A percentile compares a stretch with the other conserved stretches of the same genome.
Conservation (phyloP, 1,140 invertebrate species). For the Phortica variegata region DNA sequence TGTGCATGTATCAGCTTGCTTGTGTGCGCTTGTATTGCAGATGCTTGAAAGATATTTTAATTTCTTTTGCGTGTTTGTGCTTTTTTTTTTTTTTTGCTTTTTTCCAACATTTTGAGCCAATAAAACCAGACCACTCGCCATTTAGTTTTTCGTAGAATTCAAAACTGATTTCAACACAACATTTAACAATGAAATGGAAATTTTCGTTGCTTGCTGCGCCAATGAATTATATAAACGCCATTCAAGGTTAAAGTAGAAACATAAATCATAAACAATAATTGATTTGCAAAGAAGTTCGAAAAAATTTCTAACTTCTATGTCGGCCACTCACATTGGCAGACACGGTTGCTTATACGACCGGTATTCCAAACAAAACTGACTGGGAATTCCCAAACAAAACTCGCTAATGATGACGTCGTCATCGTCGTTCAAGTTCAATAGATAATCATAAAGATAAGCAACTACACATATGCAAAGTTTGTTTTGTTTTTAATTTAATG, state of each 20-base stretch:
- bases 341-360: too few species aligned
- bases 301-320: too few species aligned
- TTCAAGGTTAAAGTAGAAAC: too few species aligned
- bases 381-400: constrained; percentile 51
- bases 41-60: constrained; percentile 53
- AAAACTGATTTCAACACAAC: constrained; percentile 4
- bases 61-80: constrained; percentile 25
- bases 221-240: neutral
- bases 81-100: too few species aligned
- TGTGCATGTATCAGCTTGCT: too few species aligned
- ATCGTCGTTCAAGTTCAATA: constrained; percentile 44
- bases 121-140: constrained; percentile 32
- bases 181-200: constrained; percentile 9
- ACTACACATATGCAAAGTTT: constrained; percentile 21
- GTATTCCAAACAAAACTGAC: too few species aligned
- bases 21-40: too few species aligned
- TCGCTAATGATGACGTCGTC: constrained; percentile 27
- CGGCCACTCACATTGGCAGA: too few species aligned
- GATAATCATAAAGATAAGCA: constrained; percentile 53
- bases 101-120: constrained; percentile 25
- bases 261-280: too few species aligned
- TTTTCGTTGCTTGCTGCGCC: neutral
- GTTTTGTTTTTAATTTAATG: constrained; percentile 55
- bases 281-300: too few species aligned
- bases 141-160: constrained; percentile 37